Evolutionary conservation across 2,888 invertebrate species (phyloP), one percentile per base, ranked within the genome.

Genomic region (Amorpha juglandis): DNA sequence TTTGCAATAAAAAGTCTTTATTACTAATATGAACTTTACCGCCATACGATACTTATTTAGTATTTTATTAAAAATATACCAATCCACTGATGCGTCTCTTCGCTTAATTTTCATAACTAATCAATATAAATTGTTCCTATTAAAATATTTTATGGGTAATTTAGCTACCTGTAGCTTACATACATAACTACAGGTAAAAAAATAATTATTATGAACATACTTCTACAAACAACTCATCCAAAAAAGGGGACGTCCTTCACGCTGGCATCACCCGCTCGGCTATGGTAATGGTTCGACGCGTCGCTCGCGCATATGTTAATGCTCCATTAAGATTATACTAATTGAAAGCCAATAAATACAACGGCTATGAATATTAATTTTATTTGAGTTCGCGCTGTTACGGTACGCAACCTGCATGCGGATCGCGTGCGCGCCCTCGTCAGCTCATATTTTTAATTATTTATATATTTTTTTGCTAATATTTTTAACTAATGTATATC

Each of bases 331-430:
- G 93, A 93, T 93, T 92, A 93, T 88, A 91, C 93, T 93, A 93
- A 93, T 93, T 93, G 93, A 93, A 93, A 92, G 92, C 91, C 93
- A 93, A 92, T 93, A 93, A 93, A 93, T 93, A 93, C 91, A 91
- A 91, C 91, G 83, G 89, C 92, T 92, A 93, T 93, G 93, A 93
- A 92, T 93, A 91, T 90, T 91, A 91, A 93, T 92, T 91, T 91
- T 91, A 92, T 93, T 92, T 91, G 88, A 82, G 81, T 91, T 88
- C 81, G 82, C 81, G 82, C 81, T 79, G 80, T 84, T 83, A 82
- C 76, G 76, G 74, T 79, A 64, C 65, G 64, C 75, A 81, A 81
- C 82, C 80, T 74, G 83, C 76, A 78, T 71, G 71, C 70, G 67
- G 75, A 77, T 90, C 88, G 88, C 89, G 88, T 89, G 89, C 85